phyloP scores from a whole-genome alignment of 1,140 invertebrate genomes.

The Zaprionus vittiger region DNA sequence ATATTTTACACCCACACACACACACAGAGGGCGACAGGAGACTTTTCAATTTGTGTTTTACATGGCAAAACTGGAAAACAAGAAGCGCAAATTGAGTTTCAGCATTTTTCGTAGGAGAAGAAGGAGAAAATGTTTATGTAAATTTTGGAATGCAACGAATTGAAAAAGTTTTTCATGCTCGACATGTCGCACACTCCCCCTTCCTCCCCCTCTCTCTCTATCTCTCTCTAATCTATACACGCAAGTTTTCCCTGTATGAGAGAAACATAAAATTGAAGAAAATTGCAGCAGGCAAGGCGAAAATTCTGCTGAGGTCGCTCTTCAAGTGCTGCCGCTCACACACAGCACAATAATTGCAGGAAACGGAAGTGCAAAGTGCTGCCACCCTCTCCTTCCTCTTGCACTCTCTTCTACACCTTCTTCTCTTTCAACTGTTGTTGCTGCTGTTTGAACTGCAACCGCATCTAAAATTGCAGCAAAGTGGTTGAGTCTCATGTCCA shows the following conservation, averaged over 20 bases:
- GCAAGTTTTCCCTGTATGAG: conserved; percentile 28
- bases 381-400: conserved; percentile 27
- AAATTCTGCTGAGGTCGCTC: conserved; percentile 43
- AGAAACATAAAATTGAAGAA: conserved; percentile 52
- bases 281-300: conserved; percentile 48
- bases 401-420: conserved; percentile 1
- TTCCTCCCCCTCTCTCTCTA: not conserved
- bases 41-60: conserved; percentile 28
- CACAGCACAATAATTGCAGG: conserved; percentile 72
- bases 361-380: conserved; percentile 81
- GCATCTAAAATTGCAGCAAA: conserved; percentile 62
- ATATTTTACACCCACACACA: conserved; percentile 9
- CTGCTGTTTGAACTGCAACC: conserved; percentile 27
- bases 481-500: conserved; percentile 45
- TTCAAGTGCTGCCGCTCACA: conserved; percentile 16
- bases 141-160: conserved; percentile 65
- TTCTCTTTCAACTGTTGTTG: conserved; percentile 23
- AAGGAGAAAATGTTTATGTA: conserved; percentile 51
- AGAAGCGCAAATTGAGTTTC: conserved; percentile 61
- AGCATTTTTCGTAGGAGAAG: conserved; percentile 19
- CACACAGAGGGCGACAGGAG: not conserved
- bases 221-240: not conserved
- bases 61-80: conserved; percentile 43
- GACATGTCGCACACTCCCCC: conserved; percentile 23
- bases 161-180: conserved; percentile 66